These are phyloP conservation scores for Phoebastria nigripes DNA, from an alignment of 2,797 vertebrate species.

Conservation along the genomic window DNA sequence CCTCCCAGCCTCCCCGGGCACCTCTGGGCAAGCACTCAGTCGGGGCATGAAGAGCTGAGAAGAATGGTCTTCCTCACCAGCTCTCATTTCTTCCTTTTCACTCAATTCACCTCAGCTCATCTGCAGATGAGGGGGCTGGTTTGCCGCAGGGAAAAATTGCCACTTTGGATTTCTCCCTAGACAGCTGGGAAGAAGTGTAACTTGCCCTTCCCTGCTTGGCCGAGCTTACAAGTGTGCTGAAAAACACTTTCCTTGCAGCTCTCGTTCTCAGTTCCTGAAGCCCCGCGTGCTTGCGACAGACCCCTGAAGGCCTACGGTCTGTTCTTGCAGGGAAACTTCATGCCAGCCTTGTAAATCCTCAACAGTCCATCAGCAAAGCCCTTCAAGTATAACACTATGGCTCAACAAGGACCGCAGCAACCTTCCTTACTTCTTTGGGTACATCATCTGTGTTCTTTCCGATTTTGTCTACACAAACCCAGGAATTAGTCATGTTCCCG, in stretches of 20 bases:
- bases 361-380: neutral
- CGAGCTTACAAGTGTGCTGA: neutral
- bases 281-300: neutral
- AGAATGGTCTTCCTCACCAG: neutral
- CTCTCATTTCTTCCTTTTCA: neutral
- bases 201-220: neutral
- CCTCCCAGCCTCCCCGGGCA: neutral
- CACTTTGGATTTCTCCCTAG: neutral
- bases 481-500: neutral
- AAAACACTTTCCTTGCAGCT: neutral
- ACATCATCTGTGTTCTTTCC: neutral
- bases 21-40: neutral
- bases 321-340: neutral
- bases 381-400: neutral
- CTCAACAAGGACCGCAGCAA: neutral
- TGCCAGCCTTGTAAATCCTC: neutral
- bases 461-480: neutral
- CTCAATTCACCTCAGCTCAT: neutral
- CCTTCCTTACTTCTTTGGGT: neutral
- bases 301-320: neutral
- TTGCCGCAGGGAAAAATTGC: neutral
- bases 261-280: neutral
- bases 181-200: neutral
- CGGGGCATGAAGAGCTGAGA: accelerated
- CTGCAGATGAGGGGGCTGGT: neutral